Base-by-base conservation (phyloP, 2,888 invertebrate species). In the Litoditis marina region DNA sequence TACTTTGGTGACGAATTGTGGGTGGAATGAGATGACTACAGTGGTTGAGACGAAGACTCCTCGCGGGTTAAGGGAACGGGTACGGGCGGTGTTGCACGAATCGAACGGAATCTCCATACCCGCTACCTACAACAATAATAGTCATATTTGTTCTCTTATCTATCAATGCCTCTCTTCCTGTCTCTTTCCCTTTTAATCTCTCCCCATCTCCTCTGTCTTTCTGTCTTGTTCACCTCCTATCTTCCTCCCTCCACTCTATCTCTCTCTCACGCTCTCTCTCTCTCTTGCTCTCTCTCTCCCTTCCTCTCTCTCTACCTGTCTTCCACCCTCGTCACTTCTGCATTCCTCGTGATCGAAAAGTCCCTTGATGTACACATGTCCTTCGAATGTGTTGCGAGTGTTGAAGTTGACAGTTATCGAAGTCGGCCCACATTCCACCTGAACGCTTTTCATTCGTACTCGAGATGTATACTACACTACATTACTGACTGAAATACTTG, bases 1-100 rank as follows among this genome's bases (percentile, higher is more conserved):
- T 19, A 74, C 76, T 69, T 81, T 81, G 44, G 81, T 81, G 52
- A 82, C 78, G 63, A 81, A 81, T 62, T 80, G 81, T 0, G 82
- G 82, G 52, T 82, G 82, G 78, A 82, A 82, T 22, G 79, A 77
- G 70, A 82, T 81, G 71, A 82, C 81, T 46, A 82, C 81, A 42
- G 79, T 81, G 53, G 78, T 77, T 34, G 78, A 65, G 60, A 83
- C 80, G 65, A 81, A 82, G 47, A 82, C 77, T 61, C 82, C 82
- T 52, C 74, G 70, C n/a, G 82, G 82, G 60, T 83, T 82, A 46
- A 82, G 66, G 16, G 82, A 83, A 30, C 82, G 71, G 19, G 81
- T 80, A 32, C 82, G 69, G 44, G 73, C 73, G 16, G 67, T 67
- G 66, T 73, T 73, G 54, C 64, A 64, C 7, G 27, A 30, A 27